Base-by-base conservation (phyloP, 2,888 invertebrate species). In the Ennomos fuscantarius region DNA sequence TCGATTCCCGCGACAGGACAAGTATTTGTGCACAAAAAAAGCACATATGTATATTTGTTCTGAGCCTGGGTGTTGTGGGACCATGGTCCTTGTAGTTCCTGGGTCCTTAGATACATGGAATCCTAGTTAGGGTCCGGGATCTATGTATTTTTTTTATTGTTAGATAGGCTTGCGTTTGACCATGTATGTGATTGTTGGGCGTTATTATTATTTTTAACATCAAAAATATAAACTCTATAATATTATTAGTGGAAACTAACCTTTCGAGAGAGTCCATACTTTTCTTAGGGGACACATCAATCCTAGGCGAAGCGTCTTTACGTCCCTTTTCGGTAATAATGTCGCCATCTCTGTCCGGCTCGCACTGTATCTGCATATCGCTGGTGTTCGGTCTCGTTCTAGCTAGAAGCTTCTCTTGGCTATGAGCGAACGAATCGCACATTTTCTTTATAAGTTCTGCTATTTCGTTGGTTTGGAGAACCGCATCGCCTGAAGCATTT, bases 331-430 rank as follows among this genome's bases (percentile, higher is more conserved):
- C 52, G 39, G 31, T 55, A 11, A 9, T 15, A 9, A 13, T 46
- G 12, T 42, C 60, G 42, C 37, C 15, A 37, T 58, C 63, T 43
- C 50, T 43, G 15, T 62, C 65, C 1, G 55, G 55, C 13, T 73
- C 86, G 62, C 87, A 87, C 67, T 89, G 89, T n/a, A 89, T 79
- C 48, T 88, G 85, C 80, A 83, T 75, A 54, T 91, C 89, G 31
- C 83, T 79, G 0, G 86, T 87, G 9, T 50, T 1, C 0, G 85
- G 82, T 1, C 69, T 57, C 0, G 60, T 5, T 0, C 76, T 55
- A 0, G 80, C 78, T 0, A 86, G 58, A 0, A 88, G 48, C 47
- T 70, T 78, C 69, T 89, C 86, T 48, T 90, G 90, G 47, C 84
- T 89, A 1, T 68, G 62, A 0, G 88, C 64, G 67, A 90, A 87